Evolutionary conservation across 2,797 vertebrate species (phyloP).

Genomic region (Dryobates pubescens): DNA sequence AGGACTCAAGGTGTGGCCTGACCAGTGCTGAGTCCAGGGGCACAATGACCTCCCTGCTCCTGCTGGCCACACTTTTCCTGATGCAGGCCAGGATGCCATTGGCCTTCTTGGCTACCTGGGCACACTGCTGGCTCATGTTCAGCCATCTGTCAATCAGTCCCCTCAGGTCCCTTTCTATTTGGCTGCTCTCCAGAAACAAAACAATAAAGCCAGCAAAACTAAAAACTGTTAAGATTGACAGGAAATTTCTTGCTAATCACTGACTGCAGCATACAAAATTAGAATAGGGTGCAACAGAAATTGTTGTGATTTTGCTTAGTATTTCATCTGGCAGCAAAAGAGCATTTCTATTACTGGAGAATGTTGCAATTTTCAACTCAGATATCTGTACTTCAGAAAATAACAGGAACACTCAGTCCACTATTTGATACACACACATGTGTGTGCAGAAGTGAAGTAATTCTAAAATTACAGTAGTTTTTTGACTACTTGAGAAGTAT

Average conservation of each 20-base stretch:
- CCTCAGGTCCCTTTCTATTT: no score
- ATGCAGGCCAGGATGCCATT: no score
- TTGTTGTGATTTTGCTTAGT: background rate
- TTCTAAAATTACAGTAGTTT: background rate
- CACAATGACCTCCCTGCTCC: no score
- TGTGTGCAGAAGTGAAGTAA: background rate
- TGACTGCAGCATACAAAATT: background rate
- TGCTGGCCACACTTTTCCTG: no score
- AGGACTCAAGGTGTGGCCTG: no score
- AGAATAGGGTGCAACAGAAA: background rate
- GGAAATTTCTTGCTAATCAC: background rate
- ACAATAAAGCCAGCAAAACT: background rate
- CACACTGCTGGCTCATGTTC: no score
- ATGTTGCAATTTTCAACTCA: background rate
- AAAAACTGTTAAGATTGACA: background rate
- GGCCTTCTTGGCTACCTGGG: no score
- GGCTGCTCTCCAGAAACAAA: no score
- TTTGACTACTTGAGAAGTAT: background rate
- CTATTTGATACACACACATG: background rate
- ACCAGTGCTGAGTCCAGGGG: no score
- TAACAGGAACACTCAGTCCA: background rate
- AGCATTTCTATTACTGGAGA: background rate
- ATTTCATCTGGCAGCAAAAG: background rate
- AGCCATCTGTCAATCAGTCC: no score
- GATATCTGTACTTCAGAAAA: background rate